Base-by-base conservation (phyloP, 2,797 vertebrate species). In the Podarcis lilfordi region DNA sequence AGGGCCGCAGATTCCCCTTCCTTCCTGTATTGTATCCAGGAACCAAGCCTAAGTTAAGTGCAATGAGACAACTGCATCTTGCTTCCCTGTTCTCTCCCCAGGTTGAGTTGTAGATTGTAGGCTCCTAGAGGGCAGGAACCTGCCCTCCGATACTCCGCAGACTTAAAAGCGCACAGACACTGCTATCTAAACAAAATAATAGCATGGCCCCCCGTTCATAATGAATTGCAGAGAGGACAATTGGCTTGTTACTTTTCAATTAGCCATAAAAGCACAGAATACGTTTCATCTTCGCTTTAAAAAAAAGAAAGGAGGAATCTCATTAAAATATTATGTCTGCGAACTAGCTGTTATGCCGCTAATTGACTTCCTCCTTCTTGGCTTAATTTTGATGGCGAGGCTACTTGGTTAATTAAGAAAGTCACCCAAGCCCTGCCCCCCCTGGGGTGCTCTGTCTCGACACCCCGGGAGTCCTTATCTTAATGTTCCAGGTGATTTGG, bases 381-480 rank as follows among this genome's bases (percentile, higher is more conserved):
- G 82, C 92, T 95, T 93, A 94, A 95, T 96, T 96, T 95, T 95
- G 96, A 94, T 0, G 0, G 61, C 5, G 19, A 43, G 86, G 84
- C 86, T 64, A 91, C 87, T 93, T 92, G 84, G 94, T 96, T 96
- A 96, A 96, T 94, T 95, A 95, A 95, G 27, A 87, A 88, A 89
- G 85, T 88, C 91, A 81, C 84, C 89, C 19, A 66, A 87, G 87
- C 17, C 37, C 9, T 87, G 88, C 86, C 89, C 92, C 82, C 90
- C 83, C 77, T 90, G 82, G 79, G 87, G 89, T 76, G 35, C 40
- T 93, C 75, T 59, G 86, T 84, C 84, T 89, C 80, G 35, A 71
- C 32, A 94, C 81, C 4, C 76, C 84, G 86, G 32, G 72, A 90
- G 83, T 90, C 90, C 92, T 77, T 89, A 82, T 90, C 79, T 94